phyloP scores from a whole-genome alignment of 2,113 vertebrate species.

The Triplophysa rosa region DNA sequence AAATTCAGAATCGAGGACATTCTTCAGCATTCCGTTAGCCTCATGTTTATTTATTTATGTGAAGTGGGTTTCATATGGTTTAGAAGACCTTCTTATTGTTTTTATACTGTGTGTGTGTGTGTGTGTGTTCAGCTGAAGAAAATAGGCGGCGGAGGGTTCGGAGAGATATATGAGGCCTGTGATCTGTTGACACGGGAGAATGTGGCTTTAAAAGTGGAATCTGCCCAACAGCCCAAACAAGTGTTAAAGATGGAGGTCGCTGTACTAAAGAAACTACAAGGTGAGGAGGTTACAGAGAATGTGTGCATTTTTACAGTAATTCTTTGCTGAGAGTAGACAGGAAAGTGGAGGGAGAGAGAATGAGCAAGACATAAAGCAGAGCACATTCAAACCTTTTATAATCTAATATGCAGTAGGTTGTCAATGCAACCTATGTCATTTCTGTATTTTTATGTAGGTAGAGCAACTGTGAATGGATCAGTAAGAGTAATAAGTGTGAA shows the following conservation, averaged over 20 bases:
- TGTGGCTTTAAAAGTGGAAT: slow-evolving; percentile 97
- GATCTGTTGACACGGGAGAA: slow-evolving; percentile 95
- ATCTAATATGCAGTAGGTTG: too few species aligned
- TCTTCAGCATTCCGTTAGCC: not conserved
- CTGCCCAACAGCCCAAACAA: slow-evolving; percentile 97
- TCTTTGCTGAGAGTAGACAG: too few species aligned
- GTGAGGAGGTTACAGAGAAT: slow-evolving; percentile 64
- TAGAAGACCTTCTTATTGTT: not conserved
- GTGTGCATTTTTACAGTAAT: not conserved
- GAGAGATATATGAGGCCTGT: slow-evolving; percentile 96
- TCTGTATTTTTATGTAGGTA: too few species aligned
- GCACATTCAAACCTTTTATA: too few species aligned
- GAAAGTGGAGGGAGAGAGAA: too few species aligned
- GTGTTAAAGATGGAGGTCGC: slow-evolving; percentile 99
- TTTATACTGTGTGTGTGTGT: not conserved
- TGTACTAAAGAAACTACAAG: slow-evolving; percentile 96
- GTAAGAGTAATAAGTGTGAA: slow-evolving; percentile 38
- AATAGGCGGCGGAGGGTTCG: slow-evolving; percentile 96
- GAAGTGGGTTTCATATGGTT: too few species aligned
- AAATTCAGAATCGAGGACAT: not conserved
- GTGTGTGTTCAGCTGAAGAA: slow-evolving; percentile 85
- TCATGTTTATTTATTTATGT: not conserved
- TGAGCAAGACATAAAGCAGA: too few species aligned
- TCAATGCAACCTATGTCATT: too few species aligned
- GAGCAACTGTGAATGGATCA: not conserved